Percentiles rank a stretch among this genome's conserved stretches.
Evolutionary conservation across 2,113 vertebrate genomes (phyloP).

Genomic region (Propithecus coquereli): DNA sequence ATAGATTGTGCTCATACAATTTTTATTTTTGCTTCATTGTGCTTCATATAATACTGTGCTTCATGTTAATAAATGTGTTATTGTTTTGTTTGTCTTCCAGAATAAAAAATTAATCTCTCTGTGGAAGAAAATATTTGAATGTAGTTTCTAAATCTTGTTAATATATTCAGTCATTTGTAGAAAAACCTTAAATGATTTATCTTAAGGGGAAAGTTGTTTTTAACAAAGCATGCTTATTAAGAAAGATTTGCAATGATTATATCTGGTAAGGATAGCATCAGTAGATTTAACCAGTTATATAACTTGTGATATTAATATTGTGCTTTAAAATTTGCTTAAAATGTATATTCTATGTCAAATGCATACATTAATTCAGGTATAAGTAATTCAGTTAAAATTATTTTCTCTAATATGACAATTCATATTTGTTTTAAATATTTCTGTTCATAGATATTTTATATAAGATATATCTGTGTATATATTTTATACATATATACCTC

Average conservation of each 20-base stretch:
- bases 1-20: neutral
- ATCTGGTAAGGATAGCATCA: neutral
- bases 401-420: neutral
- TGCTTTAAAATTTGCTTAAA: neutral
- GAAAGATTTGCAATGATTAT: neutral
- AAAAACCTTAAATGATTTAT: neutral
- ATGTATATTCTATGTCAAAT: neutral
- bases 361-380: neutral
- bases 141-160: neutral
- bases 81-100: neutral
- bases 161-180: neutral
- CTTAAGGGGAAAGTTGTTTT: neutral
- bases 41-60: neutral
- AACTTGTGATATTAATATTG: neutral
- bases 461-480: neutral
- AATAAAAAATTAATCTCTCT: neutral
- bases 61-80: neutral
- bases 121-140: neutral
- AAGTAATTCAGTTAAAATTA: conserved; percentile 7
- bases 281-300: neutral
- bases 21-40: neutral
- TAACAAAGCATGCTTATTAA: neutral
- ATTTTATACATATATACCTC: neutral
- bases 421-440: conserved; percentile 1
- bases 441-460: neutral